These are phyloP conservation scores for Catostylus mosaicus DNA, from an alignment of 30 jellyfish, hydroid and myxozoan genomes.

Conservation along the genomic window DNA sequence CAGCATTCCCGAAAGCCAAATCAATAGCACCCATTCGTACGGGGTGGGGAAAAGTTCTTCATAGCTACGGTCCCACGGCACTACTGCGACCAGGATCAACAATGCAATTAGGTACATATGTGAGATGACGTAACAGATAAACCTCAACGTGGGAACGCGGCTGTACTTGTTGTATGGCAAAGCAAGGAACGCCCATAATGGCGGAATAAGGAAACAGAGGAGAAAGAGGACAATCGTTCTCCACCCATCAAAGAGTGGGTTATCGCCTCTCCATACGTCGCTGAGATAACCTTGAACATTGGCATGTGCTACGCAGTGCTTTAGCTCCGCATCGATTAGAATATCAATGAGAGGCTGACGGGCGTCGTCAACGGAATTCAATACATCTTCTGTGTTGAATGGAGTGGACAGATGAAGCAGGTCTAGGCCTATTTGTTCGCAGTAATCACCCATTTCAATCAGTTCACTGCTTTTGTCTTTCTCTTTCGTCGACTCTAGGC, in stretches of 20 bases:
- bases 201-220: conserved; percentile 85
- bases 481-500: conserved; percentile 83
- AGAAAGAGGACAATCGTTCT: conserved; percentile 43
- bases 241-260: conserved; percentile 73
- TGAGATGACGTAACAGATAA: conserved; percentile 87
- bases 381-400: conserved; percentile 75
- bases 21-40: conserved; percentile 81
- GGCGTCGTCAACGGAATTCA: conserved; percentile 93
- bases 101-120: conserved; percentile 79
- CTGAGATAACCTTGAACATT: conserved; percentile 91
- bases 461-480: conserved; percentile 92
- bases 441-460: conserved; percentile 78
- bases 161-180: conserved; percentile 90
- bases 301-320: conserved; percentile 92
- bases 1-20: conserved; percentile 91
- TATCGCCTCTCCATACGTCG: conserved; percentile 93
- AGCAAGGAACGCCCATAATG: conserved; percentile 94
- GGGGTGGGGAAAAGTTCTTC: conserved; percentile 86
- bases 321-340: conserved; percentile 89
- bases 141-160: conserved; percentile 91
- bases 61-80: conserved; percentile 96
- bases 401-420: conserved; percentile 84
- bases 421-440: conserved; percentile 91
- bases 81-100: conserved; percentile 76
- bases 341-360: conserved; percentile 87